Evolutionary conservation across 2,888 invertebrate species (phyloP), one percentile per base, ranked within the genome.

Genomic region (Eupelmus urozonus): DNA sequence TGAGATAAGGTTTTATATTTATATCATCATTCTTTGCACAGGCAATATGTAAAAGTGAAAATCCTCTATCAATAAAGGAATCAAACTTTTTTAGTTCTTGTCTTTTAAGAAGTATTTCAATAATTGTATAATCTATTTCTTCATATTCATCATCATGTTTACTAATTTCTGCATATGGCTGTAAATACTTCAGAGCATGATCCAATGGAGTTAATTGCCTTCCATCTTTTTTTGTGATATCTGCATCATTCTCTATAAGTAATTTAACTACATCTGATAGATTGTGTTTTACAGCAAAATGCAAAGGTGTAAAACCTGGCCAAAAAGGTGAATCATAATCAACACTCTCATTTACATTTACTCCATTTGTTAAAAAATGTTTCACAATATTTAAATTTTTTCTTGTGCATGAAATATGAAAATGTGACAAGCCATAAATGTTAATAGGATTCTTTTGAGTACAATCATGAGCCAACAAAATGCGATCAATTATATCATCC

Each of bases 361-460:
- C 20, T 2, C 20, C 18, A 20, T 2, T 53, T 20, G 13, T 53
- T 11, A 18, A 53, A 20, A 20, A 53, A 3, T 18, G 3, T 20
- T 53, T 11, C 1, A 53, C 18, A 3, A 53, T 5, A 5, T 53
- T 53, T 5, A 20, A 53, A 20, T 53, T 53, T 5, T n/a, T 53
- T 53, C 53, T 53, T 3, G 20, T 53, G 11, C 20, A 53, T 3
- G 53, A 18, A 53, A 53, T 20, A 20, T 13, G 25, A 25, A 74
- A 74, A 51, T 74, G 74, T 25, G 74, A 74, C 20, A 74, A 9
- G 1, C 66, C 65, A 42, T 74, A 16, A 18, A 18, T 16, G 18
- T 74, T 49, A n/a, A n/a, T n/a, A n/a, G n/a, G 3, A 25, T 40
- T 23, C 59, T 57, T 16, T 74, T 74, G n/a, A n/a, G 18, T n/a